Evolutionary conservation across 1,140 invertebrate genomes (phyloP).

Genomic region (Ganaspis sp.): DNA sequence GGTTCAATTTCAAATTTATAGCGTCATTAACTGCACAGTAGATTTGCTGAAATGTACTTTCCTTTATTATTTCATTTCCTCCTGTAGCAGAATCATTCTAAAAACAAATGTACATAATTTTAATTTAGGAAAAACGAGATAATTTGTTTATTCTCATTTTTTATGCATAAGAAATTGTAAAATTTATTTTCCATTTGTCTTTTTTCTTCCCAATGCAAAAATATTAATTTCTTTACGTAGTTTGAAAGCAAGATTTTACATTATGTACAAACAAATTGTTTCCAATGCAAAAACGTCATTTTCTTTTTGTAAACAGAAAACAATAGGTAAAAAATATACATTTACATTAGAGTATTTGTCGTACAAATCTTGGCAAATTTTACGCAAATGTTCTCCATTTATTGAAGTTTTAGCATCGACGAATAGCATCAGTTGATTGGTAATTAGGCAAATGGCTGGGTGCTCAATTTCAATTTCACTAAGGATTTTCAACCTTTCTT

Average conservation of each 20-base stretch:
- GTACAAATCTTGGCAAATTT: conserved; percentile 69
- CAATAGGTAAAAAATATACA: not conserved
- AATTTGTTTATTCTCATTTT: too few species aligned
- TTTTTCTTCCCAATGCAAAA: too few species aligned
- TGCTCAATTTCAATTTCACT: conserved; percentile 55
- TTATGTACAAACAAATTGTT: too few species aligned
- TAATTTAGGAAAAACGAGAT: too few species aligned
- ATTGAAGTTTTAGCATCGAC: conserved; percentile 64
- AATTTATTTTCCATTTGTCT: conserved; percentile 34
- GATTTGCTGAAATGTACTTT: conserved; percentile 61
- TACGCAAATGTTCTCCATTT: conserved; percentile 61
- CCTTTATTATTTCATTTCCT: conserved; percentile 69
- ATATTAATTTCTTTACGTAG: too few species aligned
- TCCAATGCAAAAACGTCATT: too few species aligned
- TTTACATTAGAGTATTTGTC: conserved; percentile 57
- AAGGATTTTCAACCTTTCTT: conserved; percentile 69
- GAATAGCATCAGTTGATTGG: conserved; percentile 63
- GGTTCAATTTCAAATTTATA: conserved; percentile 72
- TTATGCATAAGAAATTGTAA: conserved; percentile 29
- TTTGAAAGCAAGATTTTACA: not conserved
- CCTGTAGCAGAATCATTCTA: conserved; percentile 49
- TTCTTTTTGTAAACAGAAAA: too few species aligned
- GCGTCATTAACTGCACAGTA: conserved; percentile 66
- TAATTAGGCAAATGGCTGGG: conserved; percentile 52
- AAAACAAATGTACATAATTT: conserved; percentile 39